These are phyloP conservation scores for Apocheima hispidaria DNA, from an alignment of 2,888 invertebrate genomes.

Conservation along the genomic window DNA sequence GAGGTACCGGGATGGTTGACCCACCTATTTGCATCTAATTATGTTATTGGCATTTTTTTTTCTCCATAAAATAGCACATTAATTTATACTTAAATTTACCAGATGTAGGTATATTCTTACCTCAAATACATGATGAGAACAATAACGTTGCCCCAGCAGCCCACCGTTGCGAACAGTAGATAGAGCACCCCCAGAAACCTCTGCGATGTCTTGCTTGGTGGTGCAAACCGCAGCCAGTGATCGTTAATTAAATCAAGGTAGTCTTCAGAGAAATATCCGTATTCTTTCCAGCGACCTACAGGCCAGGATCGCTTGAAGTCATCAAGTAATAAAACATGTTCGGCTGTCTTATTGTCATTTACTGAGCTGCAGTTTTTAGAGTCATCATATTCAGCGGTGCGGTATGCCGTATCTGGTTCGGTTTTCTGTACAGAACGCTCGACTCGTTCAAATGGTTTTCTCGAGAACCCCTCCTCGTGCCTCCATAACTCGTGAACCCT, in stretches of 20 bases:
- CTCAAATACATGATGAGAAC: conserved; percentile 91
- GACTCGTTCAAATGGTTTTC: conserved; percentile 49
- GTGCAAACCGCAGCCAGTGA: conserved; percentile 90
- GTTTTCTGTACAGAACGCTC: conserved; percentile 48
- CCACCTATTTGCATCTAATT: background rate
- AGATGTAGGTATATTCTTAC: conserved; percentile 73
- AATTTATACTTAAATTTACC: background rate
- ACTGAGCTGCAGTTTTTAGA: conserved; percentile 51
- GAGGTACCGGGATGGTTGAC: background rate
- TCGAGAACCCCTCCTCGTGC: conserved; percentile 40
- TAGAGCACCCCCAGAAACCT: conserved; percentile 88
- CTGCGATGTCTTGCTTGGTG: conserved; percentile 86
- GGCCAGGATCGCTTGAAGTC: conserved; percentile 76
- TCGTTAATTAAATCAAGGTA: conserved; percentile 87
- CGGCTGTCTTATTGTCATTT: conserved; percentile 52
- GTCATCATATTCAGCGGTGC: conserved; percentile 48
- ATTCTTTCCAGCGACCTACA: conserved; percentile 78
- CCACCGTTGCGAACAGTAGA: conserved; percentile 87
- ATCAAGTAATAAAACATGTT: conserved; percentile 62
- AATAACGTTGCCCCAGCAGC: conserved; percentile 89
- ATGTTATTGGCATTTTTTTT: too few relatives aligned
- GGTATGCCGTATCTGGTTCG: conserved; percentile 45
- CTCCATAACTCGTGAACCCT: conserved; percentile 44
- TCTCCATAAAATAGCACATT: background rate
- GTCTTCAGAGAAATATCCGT: conserved; percentile 86